phyloP scores from a whole-genome alignment of 2,113 vertebrate genomes.

The Sakesphorus luctuosus region DNA sequence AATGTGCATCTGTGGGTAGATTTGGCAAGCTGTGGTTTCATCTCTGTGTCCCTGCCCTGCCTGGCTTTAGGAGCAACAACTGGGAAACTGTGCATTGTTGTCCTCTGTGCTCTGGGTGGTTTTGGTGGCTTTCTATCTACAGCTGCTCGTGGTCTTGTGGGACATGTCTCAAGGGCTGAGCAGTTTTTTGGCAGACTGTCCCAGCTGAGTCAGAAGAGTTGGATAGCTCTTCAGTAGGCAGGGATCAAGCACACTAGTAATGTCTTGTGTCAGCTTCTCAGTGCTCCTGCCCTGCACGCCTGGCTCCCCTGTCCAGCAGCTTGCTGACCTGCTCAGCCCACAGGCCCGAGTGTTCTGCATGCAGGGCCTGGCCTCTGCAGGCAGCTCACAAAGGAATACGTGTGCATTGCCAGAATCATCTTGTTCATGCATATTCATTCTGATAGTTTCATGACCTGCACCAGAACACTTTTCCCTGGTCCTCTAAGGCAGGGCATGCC shows the following conservation, averaged over 20 bases:
- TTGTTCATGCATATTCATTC: accelerated
- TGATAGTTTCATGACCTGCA: neutral
- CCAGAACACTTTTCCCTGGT: neutral
- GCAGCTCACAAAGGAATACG: neutral
- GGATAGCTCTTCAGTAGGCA: neutral
- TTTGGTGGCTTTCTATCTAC: neutral
- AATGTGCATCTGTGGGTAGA: neutral
- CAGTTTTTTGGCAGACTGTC: neutral
- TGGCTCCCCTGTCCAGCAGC: neutral
- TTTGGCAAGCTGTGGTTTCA: neutral
- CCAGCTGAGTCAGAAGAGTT: neutral
- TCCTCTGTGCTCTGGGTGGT: neutral
- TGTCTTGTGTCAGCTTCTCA: neutral
- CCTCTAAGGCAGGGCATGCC: neutral
- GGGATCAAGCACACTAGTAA: neutral
- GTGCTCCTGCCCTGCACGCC: neutral
- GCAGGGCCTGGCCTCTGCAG: neutral
- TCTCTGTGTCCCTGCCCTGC: neutral
- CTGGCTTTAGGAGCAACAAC: neutral
- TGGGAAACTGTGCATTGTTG: neutral
- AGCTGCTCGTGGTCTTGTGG: neutral
- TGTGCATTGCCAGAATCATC: neutral
- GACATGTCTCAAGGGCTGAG: accelerated
- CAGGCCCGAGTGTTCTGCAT: neutral
- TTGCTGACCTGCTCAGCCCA: neutral